A percentile compares a stretch with the other conserved stretches of the same genome.
phyloP scores from a whole-genome alignment of 2,797 vertebrate genomes.

The Gouania willdenowi region DNA sequence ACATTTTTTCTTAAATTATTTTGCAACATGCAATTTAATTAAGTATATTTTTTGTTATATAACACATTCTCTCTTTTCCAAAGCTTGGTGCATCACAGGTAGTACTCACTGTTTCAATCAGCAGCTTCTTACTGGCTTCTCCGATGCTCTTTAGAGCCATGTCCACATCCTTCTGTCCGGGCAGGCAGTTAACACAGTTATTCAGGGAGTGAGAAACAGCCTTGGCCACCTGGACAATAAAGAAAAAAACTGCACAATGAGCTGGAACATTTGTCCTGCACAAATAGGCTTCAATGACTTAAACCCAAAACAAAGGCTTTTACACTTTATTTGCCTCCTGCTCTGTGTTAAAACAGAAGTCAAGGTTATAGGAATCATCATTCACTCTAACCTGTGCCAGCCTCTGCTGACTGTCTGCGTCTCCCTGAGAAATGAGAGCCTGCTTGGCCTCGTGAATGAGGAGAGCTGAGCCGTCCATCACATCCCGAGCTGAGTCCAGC shows the following conservation, averaged over 20 bases:
- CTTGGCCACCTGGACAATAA: slow-evolving; percentile 95
- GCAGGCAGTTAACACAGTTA: slow-evolving; percentile 97
- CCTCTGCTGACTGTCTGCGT: slow-evolving; percentile 93
- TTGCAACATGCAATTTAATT: too few relatives aligned
- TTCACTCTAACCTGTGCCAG: slow-evolving; percentile 86
- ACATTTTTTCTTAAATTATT: too few relatives aligned
- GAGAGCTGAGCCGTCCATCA: slow-evolving; percentile 96
- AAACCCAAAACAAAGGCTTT: neutral
- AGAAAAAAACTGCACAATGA: too few relatives aligned
- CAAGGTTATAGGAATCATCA: neutral
- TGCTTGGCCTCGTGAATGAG: slow-evolving; percentile 96
- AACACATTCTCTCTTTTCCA: too few relatives aligned
- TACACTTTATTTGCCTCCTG: too few relatives aligned
- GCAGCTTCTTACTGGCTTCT: slow-evolving; percentile 97
- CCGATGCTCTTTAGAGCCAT: slow-evolving; percentile 96
- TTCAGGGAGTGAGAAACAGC: slow-evolving; percentile 97
- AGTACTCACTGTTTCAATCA: slow-evolving; percentile 87
- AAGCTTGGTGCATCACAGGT: neutral
- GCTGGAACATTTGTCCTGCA: too few relatives aligned
- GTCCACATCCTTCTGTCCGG: slow-evolving; percentile 97
- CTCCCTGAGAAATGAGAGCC: slow-evolving; percentile 87
- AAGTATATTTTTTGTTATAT: too few relatives aligned
- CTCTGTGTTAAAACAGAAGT: too few relatives aligned
- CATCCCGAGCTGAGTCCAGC: slow-evolving; percentile 92
- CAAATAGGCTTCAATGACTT: neutral